phyloP scores from a whole-genome alignment of 2,888 invertebrate genomes.

The Horisme vitalbata region DNA sequence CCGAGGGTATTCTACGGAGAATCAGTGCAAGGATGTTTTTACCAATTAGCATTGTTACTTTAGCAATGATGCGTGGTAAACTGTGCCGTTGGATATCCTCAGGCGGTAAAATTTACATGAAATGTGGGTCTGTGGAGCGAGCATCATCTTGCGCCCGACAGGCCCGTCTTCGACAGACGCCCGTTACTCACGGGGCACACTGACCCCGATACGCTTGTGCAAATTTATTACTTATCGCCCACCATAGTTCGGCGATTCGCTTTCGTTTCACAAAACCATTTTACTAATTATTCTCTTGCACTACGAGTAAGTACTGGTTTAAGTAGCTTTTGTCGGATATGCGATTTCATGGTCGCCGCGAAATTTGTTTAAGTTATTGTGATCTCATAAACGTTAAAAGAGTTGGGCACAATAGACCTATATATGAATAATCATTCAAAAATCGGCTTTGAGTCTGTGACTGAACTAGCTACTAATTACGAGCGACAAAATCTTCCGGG shows the following conservation, averaged over 20 bases:
- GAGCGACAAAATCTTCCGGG: constrained; percentile 19
- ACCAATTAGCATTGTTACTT: constrained; percentile 50
- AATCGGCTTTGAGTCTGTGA: constrained; percentile 4
- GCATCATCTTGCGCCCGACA: constrained; percentile 38
- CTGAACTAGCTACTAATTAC: constrained; percentile 8
- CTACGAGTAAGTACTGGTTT: constrained; percentile 10
- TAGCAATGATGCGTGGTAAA: constrained; percentile 44
- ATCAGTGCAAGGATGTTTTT: constrained; percentile 38
- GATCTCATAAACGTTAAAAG: no score
- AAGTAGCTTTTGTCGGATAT: constrained; percentile 5
- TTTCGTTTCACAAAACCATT: constrained; percentile 25
- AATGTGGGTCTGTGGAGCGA: constrained; percentile 58
- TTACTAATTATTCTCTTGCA: constrained; percentile 13
- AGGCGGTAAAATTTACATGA: constrained; percentile 51
- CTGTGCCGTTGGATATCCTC: constrained; percentile 42
- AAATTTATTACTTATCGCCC: constrained; percentile 50
- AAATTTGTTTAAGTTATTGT: no score
- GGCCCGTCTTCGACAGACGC: constrained; percentile 57
- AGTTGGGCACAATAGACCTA: no score
- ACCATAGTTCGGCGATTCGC: constrained; percentile 39
- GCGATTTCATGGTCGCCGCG: constrained; percentile 5
- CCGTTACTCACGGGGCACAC: constrained; percentile 66
- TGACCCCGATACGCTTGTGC: constrained; percentile 66
- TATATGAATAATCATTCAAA: no score
- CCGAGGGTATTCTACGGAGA: background rate